Base-by-base conservation (phyloP, 2,888 invertebrate genomes). In the Leptarthrus brevirostris region DNA sequence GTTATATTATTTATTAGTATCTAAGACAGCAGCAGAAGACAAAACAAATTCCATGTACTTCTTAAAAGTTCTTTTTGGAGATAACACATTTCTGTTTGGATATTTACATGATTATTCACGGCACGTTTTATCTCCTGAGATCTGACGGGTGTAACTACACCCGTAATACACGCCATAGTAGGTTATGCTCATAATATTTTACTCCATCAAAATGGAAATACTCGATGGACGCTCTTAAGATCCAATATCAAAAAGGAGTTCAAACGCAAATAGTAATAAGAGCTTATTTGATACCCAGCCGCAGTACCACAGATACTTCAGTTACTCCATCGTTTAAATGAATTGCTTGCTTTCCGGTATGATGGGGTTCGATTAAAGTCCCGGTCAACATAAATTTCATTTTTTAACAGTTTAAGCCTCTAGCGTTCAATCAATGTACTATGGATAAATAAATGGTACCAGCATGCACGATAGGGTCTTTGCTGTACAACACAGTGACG, bases 351-450 rank as follows among this genome's bases (percentile, higher is more conserved):
- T 40, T 10, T 24, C 40, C 61, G 18, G 20, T 40, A 40, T 20
- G 61, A 61, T 61, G 40, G 40, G 40, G 34, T 72, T 72, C 54
- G 74, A 74, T 69, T 69, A 74, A 36, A 66, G 73, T 56, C 56
- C 34, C 24, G 54, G 69, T 54, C 26, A 56, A 44, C 58, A 74
- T 74, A 69, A 74, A 74, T 74, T 69, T 74, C 69, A 70, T 70
- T 74, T 70, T 71, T 73, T 64, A 53, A 74, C 69, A 70, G 44
- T 54, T 61, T 58, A 34, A 30, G 74, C 74, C 74, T 56, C 70
- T 53, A 74, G 74, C 74, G 58, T 70, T 74, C 58, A 74, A 74
- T 74, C 74, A 74, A 70, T 70, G 56, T 70, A 16, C 34, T 30
- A 66, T 66, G 66, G 66, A 56, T 70, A 70, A 74, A 70, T 70